These are phyloP conservation scores for Eristalis tenax DNA, from an alignment of 2,888 invertebrate species.

Conservation along the genomic window DNA sequence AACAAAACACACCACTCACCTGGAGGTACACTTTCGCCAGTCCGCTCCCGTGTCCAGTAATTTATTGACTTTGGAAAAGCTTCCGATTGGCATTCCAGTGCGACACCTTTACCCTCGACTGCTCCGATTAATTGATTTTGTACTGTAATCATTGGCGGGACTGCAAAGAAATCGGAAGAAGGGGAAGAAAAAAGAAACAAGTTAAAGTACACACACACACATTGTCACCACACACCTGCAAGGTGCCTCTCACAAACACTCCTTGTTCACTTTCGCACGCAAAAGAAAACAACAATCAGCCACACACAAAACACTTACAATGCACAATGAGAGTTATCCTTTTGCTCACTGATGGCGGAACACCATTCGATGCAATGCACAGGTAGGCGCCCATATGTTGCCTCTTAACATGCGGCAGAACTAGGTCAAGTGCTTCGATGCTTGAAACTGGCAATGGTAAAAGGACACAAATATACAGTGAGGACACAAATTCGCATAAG, in stretches of 20 bases:
- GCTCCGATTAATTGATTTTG: slow-evolving; percentile 92
- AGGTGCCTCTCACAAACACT: neutral
- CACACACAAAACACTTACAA: slow-evolving; percentile 83
- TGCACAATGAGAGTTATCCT: slow-evolving; percentile 92
- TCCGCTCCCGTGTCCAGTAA: slow-evolving; percentile 88
- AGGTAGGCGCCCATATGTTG: slow-evolving; percentile 91
- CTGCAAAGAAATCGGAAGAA: slow-evolving; percentile 82
- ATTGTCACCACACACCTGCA: neutral
- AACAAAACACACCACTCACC: slow-evolving; percentile 83
- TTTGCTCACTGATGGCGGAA: slow-evolving; percentile 94
- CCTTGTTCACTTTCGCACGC: neutral
- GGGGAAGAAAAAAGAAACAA: slow-evolving; percentile 6
- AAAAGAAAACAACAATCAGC: neutral
- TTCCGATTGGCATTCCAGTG: slow-evolving; percentile 91
- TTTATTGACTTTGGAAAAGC: slow-evolving; percentile 93
- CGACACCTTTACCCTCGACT: slow-evolving; percentile 87
- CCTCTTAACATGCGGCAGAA: slow-evolving; percentile 87
- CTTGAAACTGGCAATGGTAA: slow-evolving; percentile 83
- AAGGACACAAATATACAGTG: slow-evolving; percentile 1
- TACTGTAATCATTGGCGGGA: slow-evolving; percentile 92
- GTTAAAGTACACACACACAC: slow-evolving; percentile 18
- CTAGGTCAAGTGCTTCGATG: slow-evolving; percentile 86
- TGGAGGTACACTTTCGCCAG: slow-evolving; percentile 88
- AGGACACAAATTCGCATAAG: slow-evolving; percentile 15
- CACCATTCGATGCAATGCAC: slow-evolving; percentile 91